phyloP scores from a whole-genome alignment of 1,140 invertebrate species.

The Drepana arcuata region DNA sequence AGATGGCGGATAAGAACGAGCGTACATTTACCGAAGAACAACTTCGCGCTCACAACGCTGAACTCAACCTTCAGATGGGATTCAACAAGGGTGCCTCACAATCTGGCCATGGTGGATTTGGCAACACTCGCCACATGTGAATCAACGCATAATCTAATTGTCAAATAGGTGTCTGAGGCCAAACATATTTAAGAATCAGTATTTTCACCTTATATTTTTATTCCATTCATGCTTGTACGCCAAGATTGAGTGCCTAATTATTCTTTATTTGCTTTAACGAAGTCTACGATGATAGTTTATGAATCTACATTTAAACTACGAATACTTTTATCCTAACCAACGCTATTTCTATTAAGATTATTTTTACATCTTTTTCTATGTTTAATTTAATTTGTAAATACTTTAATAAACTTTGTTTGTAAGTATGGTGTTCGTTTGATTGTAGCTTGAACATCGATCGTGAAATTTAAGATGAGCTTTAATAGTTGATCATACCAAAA shows the following conservation, averaged over 20 bases:
- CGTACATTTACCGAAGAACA: constrained; percentile 96
- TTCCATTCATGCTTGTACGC: neutral
- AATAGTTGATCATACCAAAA: too few species aligned
- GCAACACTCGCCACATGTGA: constrained; percentile 96
- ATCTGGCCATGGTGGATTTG: constrained; percentile 90
- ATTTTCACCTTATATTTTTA: constrained; percentile 6
- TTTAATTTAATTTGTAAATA: constrained; percentile 17
- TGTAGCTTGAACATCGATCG: too few species aligned
- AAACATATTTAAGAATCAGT: constrained; percentile 12
- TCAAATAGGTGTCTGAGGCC: constrained; percentile 5
- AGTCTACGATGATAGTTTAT: constrained; percentile 15
- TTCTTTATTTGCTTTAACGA: constrained; percentile 6
- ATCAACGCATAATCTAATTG: constrained; percentile 20
- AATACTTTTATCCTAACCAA: constrained; percentile 19
- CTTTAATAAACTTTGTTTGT: constrained; percentile 22
- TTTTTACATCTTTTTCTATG: constrained; percentile 18
- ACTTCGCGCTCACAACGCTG: constrained; percentile 89
- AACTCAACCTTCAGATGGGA: constrained; percentile 96
- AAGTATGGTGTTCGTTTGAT: constrained; percentile 8
- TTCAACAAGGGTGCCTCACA: constrained; percentile 95
- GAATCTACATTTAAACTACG: constrained; percentile 11
- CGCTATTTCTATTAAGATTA: constrained; percentile 22
- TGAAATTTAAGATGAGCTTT: too few species aligned
- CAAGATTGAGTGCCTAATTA: neutral
- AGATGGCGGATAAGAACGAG: constrained; percentile 96